Evolutionary conservation across 2,888 invertebrate genomes (phyloP).

Genomic region (Polydrusus cervinus): DNA sequence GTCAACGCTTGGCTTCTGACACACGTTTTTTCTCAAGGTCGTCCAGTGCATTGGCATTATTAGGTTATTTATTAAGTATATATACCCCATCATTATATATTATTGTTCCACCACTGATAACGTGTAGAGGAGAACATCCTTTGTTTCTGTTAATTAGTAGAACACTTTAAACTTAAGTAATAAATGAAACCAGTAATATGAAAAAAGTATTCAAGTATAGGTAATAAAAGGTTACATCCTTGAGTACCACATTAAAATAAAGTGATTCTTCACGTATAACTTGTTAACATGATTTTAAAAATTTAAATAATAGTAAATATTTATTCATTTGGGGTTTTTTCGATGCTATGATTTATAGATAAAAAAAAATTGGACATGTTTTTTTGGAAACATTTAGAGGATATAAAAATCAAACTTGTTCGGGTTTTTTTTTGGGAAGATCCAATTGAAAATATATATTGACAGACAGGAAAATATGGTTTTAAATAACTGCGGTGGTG

Average conservation of each 20-base stretch:
- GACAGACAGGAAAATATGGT: no score
- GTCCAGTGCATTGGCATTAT: no score
- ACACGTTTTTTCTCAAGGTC: no score
- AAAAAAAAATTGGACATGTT: background rate
- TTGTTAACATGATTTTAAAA: conserved; percentile 10
- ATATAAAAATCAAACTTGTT: no score
- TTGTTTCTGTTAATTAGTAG: background rate
- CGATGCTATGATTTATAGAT: background rate
- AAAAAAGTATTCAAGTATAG: no score
- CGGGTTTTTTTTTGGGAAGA: no score
- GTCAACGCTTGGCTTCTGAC: no score
- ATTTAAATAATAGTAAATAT: conserved; percentile 1
- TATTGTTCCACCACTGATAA: background rate
- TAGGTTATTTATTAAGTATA: no score
- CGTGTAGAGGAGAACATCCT: background rate
- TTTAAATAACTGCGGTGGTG: no score
- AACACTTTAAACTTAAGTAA: background rate
- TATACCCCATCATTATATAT: no score
- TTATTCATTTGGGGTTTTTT: conserved; percentile 13
- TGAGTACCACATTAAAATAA: conserved; percentile 12
- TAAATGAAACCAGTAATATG: background rate
- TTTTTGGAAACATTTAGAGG: background rate
- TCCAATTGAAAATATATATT: no score
- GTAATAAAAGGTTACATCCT: background rate
- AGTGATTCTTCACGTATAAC: conserved; percentile 5